A percentile compares a stretch with the other conserved stretches of the same genome.
Evolutionary conservation across 2,888 invertebrate species (phyloP).

Genomic region (Agapostemon virescens): DNA sequence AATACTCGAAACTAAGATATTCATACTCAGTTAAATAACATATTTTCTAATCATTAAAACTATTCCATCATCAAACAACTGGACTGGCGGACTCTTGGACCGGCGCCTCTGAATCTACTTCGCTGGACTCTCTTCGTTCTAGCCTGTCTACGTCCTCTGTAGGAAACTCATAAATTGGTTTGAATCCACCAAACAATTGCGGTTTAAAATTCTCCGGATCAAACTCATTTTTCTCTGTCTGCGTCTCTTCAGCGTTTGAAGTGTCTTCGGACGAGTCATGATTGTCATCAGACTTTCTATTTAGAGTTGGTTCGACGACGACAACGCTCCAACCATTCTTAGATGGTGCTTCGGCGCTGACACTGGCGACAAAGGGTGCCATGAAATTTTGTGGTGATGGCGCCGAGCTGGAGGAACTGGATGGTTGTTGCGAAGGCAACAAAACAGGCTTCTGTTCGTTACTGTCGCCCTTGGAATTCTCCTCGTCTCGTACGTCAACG

Average conservation of each 20-base stretch:
- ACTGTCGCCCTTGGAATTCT: constrained; percentile 48
- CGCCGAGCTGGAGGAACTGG: constrained; percentile 78
- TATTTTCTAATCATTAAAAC: constrained; percentile 24
- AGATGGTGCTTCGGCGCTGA: constrained; percentile 82
- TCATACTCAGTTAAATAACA: constrained; percentile 26
- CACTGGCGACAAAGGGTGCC: constrained; percentile 87
- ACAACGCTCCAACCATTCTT: constrained; percentile 85
- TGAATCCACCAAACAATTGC: constrained; percentile 86
- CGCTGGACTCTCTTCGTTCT: constrained; percentile 37
- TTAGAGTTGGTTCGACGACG: constrained; percentile 53
- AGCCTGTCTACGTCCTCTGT: constrained; percentile 63
- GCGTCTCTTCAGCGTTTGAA: constrained; percentile 61
- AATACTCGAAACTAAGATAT: constrained; percentile 36
- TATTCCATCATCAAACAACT: constrained; percentile 44
- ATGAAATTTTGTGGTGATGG: constrained; percentile 83
- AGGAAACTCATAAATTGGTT: constrained; percentile 84
- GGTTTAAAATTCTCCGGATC: constrained; percentile 87
- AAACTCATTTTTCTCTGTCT: constrained; percentile 79
- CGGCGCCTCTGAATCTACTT: constrained; percentile 27
- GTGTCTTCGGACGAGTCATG: constrained; percentile 34
- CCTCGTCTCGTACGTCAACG: constrained; percentile 43
- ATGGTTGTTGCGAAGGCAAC: constrained; percentile 77
- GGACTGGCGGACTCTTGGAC: constrained; percentile 8
- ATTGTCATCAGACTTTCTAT: constrained; percentile 44
- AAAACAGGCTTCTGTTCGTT: constrained; percentile 71